Evolutionary conservation across 2,888 invertebrate genomes (phyloP).

Genomic region (Rapana venosa): DNA sequence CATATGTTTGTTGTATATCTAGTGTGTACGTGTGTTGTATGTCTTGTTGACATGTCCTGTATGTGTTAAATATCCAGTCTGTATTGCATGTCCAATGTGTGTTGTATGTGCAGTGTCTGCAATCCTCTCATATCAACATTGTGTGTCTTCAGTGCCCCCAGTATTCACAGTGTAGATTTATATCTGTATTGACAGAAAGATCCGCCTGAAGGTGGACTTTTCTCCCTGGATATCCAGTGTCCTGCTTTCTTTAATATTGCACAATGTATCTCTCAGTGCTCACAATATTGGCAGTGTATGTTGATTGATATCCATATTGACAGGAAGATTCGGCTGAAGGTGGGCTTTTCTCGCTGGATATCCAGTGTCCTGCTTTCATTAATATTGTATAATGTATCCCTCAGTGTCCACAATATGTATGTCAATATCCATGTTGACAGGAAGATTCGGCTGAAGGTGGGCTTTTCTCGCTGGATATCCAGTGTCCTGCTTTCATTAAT

Average conservation of each 20-base stretch:
- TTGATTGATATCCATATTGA: neutral
- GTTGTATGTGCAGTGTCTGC: neutral
- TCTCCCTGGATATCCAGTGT: too few species aligned
- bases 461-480: constrained; percentile 97
- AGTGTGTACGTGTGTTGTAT: too few species aligned
- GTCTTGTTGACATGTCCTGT: too few species aligned
- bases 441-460: constrained; percentile 90
- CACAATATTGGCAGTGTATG: neutral
- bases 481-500: constrained; percentile 82
- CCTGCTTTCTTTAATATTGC: too few species aligned
- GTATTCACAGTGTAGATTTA: neutral
- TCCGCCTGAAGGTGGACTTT: constrained; percentile 90
- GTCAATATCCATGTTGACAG: neutral
- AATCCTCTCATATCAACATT: neutral
- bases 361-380: constrained; percentile 85
- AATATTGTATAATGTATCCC: neutral
- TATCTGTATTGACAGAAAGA: constrained; percentile 79
- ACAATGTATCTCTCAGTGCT: too few species aligned
- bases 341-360: constrained; percentile 97
- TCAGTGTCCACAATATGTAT: neutral
- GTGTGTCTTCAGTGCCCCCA: neutral
- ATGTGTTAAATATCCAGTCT: constrained; percentile 81
- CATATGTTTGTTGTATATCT: too few species aligned
- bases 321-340: constrained; percentile 87
- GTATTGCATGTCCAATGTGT: constrained; percentile 97